Base-by-base conservation (phyloP, 2,113 vertebrate genomes). In the Falco punctatus region DNA sequence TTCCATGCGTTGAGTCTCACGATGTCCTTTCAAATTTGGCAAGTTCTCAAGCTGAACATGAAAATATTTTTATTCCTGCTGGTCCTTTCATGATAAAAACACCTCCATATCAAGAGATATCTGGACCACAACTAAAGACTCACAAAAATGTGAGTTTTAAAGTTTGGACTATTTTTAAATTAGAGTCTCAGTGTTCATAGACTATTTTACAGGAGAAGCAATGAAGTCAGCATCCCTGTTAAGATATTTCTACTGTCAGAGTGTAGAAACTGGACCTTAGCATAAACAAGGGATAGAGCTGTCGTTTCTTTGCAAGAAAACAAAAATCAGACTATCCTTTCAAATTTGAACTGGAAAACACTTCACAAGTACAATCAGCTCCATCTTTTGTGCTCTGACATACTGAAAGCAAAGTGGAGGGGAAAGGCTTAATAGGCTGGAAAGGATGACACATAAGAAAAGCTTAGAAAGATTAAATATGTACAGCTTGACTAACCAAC, bases 401-500 rank as follows among this genome's bases (percentile, higher is more conserved):
- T 59, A 35, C 5, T 86, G 86, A 92, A 88, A 85, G 32, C 49
- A 88, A 91, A 79, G 51, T 1, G 10, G 10, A 19, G 12, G 27
- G 46, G 19, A 86, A 77, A 83, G 32, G 61, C 27, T 90, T 69
- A 90, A 92, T 84, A 66, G 67, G 4, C 81, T 92, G 73, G 55
- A 97, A 83, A 23, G 33, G 66, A 70, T 73, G 69, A 91, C 81
- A 85, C 57, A 5, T 35, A 74, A 97, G 86, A 94, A 96, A 97
- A 88, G n/a, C 55, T 90, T 30, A 91, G 38, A 81, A 80, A 92
- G 71, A 95, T 96, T 97, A 97, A 97, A 96, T 96, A 96, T 81
- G 95, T 96, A 97, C 86, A 97, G 92, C 96, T 96, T 97, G 89
- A 92, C 80, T 97, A 96, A 95, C 94, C 95, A 97, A 96, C 94